phyloP scores from a whole-genome alignment of 2,888 invertebrate genomes.

The Apotomis capreana region DNA sequence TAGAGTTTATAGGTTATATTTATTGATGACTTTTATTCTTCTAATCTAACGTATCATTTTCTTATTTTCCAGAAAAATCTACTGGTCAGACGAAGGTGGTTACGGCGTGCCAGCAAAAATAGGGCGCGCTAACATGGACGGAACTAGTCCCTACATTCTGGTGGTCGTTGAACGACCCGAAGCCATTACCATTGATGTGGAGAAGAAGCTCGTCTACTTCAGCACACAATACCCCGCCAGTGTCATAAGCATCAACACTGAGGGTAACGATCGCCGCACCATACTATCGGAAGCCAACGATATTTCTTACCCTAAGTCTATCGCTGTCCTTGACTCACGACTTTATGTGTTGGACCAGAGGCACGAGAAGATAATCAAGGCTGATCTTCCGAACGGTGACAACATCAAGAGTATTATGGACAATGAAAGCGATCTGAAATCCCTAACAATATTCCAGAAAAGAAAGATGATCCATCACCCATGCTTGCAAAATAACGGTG shows the following conservation, averaged over 20 bases:
- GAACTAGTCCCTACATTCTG: constrained; percentile 89
- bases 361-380: constrained; percentile 94
- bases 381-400: constrained; percentile 91
- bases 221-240: constrained; percentile 90
- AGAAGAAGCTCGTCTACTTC: constrained; percentile 93
- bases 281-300: constrained; percentile 87
- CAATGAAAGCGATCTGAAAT: constrained; percentile 94
- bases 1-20: neutral
- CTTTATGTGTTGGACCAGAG: constrained; percentile 94
- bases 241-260: constrained; percentile 87
- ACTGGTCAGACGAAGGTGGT: constrained; percentile 98
- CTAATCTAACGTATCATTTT: neutral
- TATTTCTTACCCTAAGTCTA: constrained; percentile 90
- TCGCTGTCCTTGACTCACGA: constrained; percentile 91
- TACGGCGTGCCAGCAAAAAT: constrained; percentile 94
- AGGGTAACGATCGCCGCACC: constrained; percentile 87
- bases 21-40: too few relatives aligned
- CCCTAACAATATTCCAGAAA: constrained; percentile 94
- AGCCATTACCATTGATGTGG: constrained; percentile 92
- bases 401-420: constrained; percentile 90
- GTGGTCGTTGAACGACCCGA: constrained; percentile 89
- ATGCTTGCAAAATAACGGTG: constrained; percentile 93
- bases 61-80: constrained; percentile 86
- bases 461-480: constrained; percentile 92
- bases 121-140: constrained; percentile 96